These are phyloP conservation scores for Mycogona germanica DNA, from an alignment of 2,888 invertebrate species.

Conservation along the genomic window DNA sequence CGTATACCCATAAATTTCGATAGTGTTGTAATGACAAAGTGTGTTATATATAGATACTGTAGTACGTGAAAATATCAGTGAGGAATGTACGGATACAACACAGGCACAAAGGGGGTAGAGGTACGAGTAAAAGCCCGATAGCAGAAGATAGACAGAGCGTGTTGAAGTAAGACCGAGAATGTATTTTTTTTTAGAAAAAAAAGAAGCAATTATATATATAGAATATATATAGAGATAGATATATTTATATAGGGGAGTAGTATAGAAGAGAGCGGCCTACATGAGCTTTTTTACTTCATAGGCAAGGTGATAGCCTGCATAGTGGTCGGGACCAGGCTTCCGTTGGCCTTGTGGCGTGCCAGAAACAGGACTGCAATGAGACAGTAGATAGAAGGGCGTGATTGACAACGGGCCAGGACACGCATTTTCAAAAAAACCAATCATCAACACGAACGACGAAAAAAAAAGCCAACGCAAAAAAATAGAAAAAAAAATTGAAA, in stretches of 20 bases:
- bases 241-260: too few relatives aligned
- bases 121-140: too few relatives aligned
- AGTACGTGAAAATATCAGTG: too few relatives aligned
- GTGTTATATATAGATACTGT: too few relatives aligned
- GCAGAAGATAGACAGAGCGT: too few relatives aligned
- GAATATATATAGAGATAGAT: neutral
- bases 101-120: too few relatives aligned
- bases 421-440: constrained; percentile 5
- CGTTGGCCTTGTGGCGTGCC: constrained; percentile 26
- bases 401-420: constrained; percentile 17
- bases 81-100: too few relatives aligned
- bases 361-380: constrained; percentile 26
- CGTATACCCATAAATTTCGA: too few relatives aligned
- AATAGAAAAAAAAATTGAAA: neutral
- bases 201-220: neutral
- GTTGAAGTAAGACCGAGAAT: too few relatives aligned
- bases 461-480: constrained; percentile 5
- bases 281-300: constrained; percentile 99
- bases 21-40: too few relatives aligned
- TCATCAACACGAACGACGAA: constrained; percentile 2
- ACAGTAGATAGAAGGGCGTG: constrained; percentile 19
- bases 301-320: constrained; percentile 97
- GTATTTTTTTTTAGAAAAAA: too few relatives aligned
- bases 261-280: constrained; percentile 54
- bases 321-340: constrained; percentile 43